phyloP scores from a whole-genome alignment of 2,888 invertebrate species.

The Gisinianus flammeolus region DNA sequence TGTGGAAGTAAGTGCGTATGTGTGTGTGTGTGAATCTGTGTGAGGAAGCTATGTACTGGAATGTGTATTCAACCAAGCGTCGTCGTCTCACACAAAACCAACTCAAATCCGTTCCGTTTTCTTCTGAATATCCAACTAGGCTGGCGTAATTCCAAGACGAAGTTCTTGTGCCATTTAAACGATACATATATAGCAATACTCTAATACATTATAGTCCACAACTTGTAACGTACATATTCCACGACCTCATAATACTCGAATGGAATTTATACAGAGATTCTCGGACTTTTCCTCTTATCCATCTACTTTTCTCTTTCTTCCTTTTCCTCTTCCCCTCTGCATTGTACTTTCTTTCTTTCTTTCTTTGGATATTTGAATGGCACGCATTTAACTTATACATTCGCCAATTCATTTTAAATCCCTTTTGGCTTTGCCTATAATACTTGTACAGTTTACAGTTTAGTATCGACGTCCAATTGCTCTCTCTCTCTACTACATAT shows the following conservation, averaged over 20 bases:
- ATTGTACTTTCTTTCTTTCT: slow-evolving; percentile 1
- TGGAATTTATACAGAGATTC: background rate
- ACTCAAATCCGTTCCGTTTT: slow-evolving; percentile 38
- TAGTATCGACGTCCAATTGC: no score
- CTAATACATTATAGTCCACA: background rate
- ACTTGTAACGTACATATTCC: background rate
- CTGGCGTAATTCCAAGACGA: slow-evolving; percentile 44
- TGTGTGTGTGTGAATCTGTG: no score
- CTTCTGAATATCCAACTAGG: background rate
- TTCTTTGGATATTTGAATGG: background rate
- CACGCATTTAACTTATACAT: no score
- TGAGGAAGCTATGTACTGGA: background rate
- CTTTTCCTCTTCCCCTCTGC: background rate
- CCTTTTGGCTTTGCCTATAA: no score
- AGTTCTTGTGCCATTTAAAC: slow-evolving; percentile 33
- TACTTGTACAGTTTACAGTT: no score
- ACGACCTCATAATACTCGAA: background rate
- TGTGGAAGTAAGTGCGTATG: slow-evolving; percentile 23
- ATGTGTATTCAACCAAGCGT: background rate
- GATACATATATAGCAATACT: background rate
- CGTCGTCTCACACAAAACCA: slow-evolving; percentile 33
- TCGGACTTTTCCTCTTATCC: background rate
- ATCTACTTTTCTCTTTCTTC: background rate
- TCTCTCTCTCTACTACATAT: no score
- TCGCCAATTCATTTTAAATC: no score